Evolutionary conservation across 2,113 vertebrate genomes (phyloP).

Genomic region (Toxotes chatareus): DNA sequence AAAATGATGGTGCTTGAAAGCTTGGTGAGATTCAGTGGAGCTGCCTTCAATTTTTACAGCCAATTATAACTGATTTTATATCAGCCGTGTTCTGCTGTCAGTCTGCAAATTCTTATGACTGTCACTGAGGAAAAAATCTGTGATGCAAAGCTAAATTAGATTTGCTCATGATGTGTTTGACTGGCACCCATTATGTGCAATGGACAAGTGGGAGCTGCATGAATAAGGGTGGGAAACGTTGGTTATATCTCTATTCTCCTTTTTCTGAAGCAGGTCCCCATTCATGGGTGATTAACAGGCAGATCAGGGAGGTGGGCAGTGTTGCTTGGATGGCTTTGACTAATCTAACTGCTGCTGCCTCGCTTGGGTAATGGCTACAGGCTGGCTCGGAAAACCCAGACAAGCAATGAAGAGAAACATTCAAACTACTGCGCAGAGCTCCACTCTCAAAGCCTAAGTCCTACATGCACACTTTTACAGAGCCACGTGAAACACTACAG

Average conservation of each 20-base stretch:
- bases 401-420: constrained; percentile 45
- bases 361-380: constrained; percentile 56
- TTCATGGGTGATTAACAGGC: constrained; percentile 70
- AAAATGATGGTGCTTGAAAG: constrained; percentile 49
- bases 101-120: constrained; percentile 42
- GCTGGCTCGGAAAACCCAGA: constrained; percentile 49
- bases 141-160: constrained; percentile 63
- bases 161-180: constrained; percentile 64
- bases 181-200: constrained; percentile 53
- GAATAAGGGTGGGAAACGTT: constrained; percentile 51
- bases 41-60: constrained; percentile 37
- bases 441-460: constrained; percentile 32
- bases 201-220: constrained; percentile 58
- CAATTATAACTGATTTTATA: constrained; percentile 65
- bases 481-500: constrained; percentile 39
- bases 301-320: constrained; percentile 66
- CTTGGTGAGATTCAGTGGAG: constrained; percentile 46
- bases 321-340: constrained; percentile 65
- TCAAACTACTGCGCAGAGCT: constrained; percentile 39
- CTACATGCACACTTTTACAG: constrained; percentile 32
- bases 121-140: constrained; percentile 46
- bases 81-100: constrained; percentile 55
- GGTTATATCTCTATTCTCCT: constrained; percentile 62
- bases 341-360: constrained; percentile 68
- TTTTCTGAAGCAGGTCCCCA: constrained; percentile 63